Evolutionary conservation across 2,113 vertebrate genomes (phyloP).

Genomic region (Geococcyx californianus): DNA sequence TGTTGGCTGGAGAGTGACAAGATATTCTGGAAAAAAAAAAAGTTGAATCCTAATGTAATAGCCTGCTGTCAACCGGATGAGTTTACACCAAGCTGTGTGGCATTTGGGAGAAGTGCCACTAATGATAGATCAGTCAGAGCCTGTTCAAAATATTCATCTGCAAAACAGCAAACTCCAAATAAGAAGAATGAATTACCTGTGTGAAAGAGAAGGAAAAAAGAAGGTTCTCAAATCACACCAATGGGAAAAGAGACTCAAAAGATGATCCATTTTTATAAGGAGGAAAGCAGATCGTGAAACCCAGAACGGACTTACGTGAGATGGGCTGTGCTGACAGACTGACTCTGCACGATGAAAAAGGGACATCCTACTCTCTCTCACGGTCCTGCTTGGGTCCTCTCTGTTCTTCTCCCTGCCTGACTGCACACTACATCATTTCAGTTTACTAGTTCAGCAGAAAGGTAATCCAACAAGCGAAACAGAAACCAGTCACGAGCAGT

Average conservation of each 20-base stretch:
- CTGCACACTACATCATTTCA: not conserved
- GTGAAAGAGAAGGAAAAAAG: not conserved
- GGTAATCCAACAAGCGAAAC: not conserved
- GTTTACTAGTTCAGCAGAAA: not conserved
- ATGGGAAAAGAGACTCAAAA: not conserved
- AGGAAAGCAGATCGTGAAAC: not conserved
- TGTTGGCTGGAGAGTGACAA: not conserved
- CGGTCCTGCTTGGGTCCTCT: not conserved
- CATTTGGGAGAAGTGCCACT: not conserved
- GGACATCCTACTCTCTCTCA: not conserved
- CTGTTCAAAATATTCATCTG: not conserved
- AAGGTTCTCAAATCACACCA: rapidly evolving
- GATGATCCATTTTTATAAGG: not conserved
- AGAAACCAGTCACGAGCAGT: too few relatives aligned
- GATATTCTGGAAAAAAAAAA: not conserved
- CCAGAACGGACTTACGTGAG: not conserved
- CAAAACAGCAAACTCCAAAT: not conserved
- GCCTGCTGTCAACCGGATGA: not conserved
- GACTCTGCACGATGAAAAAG: not conserved
- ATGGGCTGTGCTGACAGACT: not conserved
- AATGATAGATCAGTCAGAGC: not conserved
- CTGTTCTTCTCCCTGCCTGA: not conserved
- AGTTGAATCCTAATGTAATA: not conserved
- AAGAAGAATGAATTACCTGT: not conserved
- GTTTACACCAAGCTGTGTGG: not conserved